A percentile compares a stretch with the other conserved stretches of the same genome.
phyloP scores from a whole-genome alignment of 2,113 vertebrate genomes.

The Myxocyprinus asiaticus region DNA sequence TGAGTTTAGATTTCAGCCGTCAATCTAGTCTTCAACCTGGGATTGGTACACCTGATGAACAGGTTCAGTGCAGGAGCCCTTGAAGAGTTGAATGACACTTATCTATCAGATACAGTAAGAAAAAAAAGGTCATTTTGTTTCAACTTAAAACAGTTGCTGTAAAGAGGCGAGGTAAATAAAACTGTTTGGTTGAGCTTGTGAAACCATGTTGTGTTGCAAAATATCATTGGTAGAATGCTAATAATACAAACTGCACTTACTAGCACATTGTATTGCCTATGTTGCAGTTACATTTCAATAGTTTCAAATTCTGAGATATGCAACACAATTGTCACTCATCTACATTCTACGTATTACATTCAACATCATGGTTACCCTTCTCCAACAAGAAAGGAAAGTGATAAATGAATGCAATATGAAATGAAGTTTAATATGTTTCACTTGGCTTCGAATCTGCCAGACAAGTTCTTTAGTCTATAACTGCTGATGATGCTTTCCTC shows the following conservation, averaged over 20 bases:
- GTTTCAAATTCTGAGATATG: not conserved
- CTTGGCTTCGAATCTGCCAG: too few species aligned
- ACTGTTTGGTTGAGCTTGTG: conserved; percentile 4
- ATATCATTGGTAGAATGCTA: not conserved
- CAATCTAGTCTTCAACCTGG: not conserved
- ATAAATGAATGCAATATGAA: too few species aligned
- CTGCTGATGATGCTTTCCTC: too few species aligned
- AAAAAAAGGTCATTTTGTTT: not conserved
- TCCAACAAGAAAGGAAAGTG: too few species aligned
- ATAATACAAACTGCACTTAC: not conserved
- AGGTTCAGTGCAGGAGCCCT: not conserved
- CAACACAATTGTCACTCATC: not conserved
- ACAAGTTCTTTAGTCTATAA: too few species aligned
- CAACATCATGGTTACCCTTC: too few species aligned
- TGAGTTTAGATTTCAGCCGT: not conserved
- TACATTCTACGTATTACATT: too few species aligned
- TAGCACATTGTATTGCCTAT: not conserved
- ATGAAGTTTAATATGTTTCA: too few species aligned
- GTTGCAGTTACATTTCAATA: not conserved
- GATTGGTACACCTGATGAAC: not conserved
- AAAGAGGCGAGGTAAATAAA: not conserved
- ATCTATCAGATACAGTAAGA: too few species aligned
- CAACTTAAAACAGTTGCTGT: not conserved
- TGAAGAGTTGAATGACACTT: not conserved
- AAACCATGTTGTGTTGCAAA: not conserved